A percentile compares a stretch with the other conserved stretches of the same genome.
These are phyloP conservation scores for Hipposideros larvatus DNA, from an alignment of 2,797 vertebrate genomes.

Conservation along the genomic window DNA sequence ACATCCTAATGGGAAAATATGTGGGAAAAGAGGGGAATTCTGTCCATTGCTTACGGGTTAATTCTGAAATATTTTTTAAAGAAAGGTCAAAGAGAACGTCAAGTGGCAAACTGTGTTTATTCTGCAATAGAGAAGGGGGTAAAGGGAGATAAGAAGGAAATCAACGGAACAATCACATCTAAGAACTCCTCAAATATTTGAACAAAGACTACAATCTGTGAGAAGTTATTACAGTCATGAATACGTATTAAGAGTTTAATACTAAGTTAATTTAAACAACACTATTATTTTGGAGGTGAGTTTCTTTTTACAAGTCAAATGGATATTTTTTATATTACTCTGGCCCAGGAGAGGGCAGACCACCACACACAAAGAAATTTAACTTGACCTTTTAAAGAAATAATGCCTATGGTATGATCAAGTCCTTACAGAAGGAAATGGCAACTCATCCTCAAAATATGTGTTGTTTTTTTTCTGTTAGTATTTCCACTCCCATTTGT, in stretches of 20 bases:
- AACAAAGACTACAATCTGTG: background rate
- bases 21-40: background rate
- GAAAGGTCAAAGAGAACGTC: slow-evolving; percentile 58
- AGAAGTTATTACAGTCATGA: slow-evolving; percentile 37
- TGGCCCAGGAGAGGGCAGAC: slow-evolving; percentile 66
- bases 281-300: background rate
- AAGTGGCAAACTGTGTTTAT: slow-evolving; percentile 65
- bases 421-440: slow-evolving; percentile 2
- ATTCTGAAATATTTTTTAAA: slow-evolving; percentile 50
- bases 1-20: background rate
- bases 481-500: background rate
- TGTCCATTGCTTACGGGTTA: background rate
- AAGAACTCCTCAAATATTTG: slow-evolving; percentile 72
- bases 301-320: slow-evolving; percentile 32
- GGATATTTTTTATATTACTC: background rate
- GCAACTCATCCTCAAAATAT: slow-evolving; percentile 13
- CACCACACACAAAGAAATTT: slow-evolving; percentile 3
- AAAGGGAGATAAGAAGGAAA: slow-evolving; percentile 61
- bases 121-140: slow-evolving; percentile 50
- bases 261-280: background rate
- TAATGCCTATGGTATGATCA: background rate
- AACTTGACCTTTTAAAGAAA: slow-evolving; percentile 60
- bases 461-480: background rate
- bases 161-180: slow-evolving; percentile 31
- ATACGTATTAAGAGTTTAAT: slow-evolving; percentile 24